phyloP scores from a whole-genome alignment of 2,888 invertebrate species.

The Glyphotaelius pellucidus region DNA sequence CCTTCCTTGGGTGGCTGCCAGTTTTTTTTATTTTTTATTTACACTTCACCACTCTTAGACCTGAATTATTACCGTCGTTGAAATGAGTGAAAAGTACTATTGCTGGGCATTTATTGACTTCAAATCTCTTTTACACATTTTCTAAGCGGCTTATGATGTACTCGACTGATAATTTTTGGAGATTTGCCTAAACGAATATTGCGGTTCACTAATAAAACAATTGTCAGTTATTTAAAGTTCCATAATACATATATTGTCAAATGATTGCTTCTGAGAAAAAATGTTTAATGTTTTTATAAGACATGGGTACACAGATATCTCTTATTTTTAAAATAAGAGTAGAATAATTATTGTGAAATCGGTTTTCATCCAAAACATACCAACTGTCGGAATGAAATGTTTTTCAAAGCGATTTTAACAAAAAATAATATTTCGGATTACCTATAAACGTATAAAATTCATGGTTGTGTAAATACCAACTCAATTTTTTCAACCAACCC shows the following conservation, averaged over 20 bases:
- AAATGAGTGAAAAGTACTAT: conserved; percentile 5
- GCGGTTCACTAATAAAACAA: background rate
- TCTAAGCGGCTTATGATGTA: background rate
- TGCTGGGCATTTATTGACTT: background rate
- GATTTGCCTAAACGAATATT: conserved; percentile 19
- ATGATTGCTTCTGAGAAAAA: background rate
- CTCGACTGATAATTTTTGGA: background rate
- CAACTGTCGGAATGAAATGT: too few relatives aligned
- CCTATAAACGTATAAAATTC: background rate
- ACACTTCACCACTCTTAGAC: background rate
- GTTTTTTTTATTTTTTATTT: too few relatives aligned
- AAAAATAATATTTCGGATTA: too few relatives aligned
- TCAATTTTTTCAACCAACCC: background rate
- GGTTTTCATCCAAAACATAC: too few relatives aligned
- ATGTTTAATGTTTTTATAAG: background rate
- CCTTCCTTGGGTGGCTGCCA: conserved; percentile 11
- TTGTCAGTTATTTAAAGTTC: background rate
- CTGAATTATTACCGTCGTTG: background rate
- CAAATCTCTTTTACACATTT: background rate
- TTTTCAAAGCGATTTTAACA: too few relatives aligned
- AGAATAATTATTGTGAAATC: background rate
- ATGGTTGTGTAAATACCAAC: background rate
- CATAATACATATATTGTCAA: background rate
- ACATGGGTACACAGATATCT: background rate
- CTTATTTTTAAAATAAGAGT: background rate